Conservation (phyloP, 2,797 vertebrate species). For the Sorex maritimensis region DNA sequence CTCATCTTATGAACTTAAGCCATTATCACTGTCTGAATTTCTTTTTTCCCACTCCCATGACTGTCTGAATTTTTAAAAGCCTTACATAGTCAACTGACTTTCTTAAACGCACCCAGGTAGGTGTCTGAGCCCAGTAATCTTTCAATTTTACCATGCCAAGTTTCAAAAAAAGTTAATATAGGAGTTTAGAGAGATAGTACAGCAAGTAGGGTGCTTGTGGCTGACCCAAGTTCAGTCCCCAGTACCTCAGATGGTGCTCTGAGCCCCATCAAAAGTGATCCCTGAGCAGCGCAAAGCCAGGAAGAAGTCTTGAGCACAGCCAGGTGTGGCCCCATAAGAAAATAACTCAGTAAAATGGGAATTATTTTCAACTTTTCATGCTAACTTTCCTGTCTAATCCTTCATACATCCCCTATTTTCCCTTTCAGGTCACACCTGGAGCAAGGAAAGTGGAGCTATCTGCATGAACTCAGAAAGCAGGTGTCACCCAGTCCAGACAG, state of each 20-base stretch:
- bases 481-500: background rate
- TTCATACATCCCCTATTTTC: background rate
- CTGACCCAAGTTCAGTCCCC: background rate
- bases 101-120: no score
- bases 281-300: no score
- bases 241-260: constrained; percentile 6
- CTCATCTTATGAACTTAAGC: constrained; percentile 3
- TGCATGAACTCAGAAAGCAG: background rate
- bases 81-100: background rate
- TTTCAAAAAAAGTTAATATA: no score
- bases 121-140: background rate
- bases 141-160: background rate
- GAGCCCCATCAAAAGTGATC: no score
- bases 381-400: constrained; percentile 44
- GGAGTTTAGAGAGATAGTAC: no score
- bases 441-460: background rate
- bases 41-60: background rate
- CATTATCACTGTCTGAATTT: background rate
- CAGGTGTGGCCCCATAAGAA: no score
- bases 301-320: no score
- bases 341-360: background rate
- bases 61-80: background rate
- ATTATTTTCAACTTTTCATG: constrained; percentile 24
- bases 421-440: background rate
- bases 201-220: background rate